A percentile compares a stretch with the other conserved stretches of the same genome.
phyloP scores from a whole-genome alignment of 1,140 invertebrate genomes.

The Nilaparvata lugens region DNA sequence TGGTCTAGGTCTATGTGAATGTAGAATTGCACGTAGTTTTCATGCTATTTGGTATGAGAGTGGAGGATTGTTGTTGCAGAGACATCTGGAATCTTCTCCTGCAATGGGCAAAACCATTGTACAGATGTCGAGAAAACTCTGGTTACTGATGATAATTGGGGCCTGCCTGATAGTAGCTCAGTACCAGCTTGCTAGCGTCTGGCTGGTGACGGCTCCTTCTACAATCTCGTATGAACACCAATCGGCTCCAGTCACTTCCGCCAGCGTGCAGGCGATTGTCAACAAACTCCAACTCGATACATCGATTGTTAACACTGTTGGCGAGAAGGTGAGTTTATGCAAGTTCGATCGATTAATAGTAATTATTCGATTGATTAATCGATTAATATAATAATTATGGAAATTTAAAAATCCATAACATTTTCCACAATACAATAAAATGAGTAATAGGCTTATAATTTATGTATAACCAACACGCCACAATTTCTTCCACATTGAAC shows the following conservation, averaged over 20 bases:
- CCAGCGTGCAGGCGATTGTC: conserved; percentile 1
- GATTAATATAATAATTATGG: too few relatives aligned
- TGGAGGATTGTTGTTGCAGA: neutral
- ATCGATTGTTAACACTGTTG: conserved; percentile 10
- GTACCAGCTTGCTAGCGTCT: conserved; percentile 17
- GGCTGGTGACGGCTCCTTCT: conserved; percentile 10
- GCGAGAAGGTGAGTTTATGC: conserved; percentile 10
- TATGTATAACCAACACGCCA: too few relatives aligned
- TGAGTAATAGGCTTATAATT: too few relatives aligned
- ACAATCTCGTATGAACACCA: neutral
- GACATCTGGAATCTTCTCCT: neutral
- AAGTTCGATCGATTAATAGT: too few relatives aligned
- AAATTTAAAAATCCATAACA: too few relatives aligned
- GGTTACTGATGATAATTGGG: conserved; percentile 13
- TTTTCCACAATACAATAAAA: too few relatives aligned
- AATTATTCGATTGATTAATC: too few relatives aligned
- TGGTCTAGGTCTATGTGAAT: too few relatives aligned
- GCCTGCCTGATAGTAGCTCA: conserved; percentile 13
- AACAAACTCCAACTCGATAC: conserved; percentile 9
- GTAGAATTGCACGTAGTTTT: too few relatives aligned
- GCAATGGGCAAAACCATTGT: neutral
- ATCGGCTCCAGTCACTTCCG: neutral
- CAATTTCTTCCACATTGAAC: too few relatives aligned
- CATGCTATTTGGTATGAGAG: too few relatives aligned
- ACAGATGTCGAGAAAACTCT: conserved; percentile 12